Conservation (phyloP, 2,797 vertebrate genomes). For the Siniperca obscura region DNA sequence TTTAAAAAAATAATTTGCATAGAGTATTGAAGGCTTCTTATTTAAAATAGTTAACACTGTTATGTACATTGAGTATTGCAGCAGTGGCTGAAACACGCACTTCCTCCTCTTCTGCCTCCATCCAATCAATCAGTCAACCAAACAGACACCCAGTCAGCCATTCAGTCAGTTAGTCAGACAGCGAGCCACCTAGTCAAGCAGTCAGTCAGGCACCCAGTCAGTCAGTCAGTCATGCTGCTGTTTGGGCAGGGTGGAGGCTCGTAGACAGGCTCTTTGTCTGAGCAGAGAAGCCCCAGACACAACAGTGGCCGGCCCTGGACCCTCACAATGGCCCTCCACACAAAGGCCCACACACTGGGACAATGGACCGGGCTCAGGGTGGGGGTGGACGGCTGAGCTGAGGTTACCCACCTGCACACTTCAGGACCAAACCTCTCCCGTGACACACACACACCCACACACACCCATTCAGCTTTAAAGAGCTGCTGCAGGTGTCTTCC, state of each 20-base stretch:
- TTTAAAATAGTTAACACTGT: not conserved
- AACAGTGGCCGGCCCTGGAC: constrained; percentile 80
- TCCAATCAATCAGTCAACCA: constrained; percentile 46
- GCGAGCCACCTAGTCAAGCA: constrained; percentile 44
- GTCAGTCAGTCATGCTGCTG: constrained; percentile 64
- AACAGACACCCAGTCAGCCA: constrained; percentile 42
- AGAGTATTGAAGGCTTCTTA: not conserved
- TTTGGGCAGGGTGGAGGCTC: constrained; percentile 73
- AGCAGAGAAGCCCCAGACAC: constrained; percentile 83
- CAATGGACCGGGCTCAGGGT: constrained; percentile 77
- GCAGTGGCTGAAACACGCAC: constrained; percentile 20
- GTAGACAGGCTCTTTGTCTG: constrained; percentile 82
- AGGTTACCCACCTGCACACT: constrained; percentile 85
- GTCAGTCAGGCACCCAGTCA: constrained; percentile 57
- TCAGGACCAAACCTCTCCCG: constrained; percentile 59
- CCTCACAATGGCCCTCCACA: constrained; percentile 79
- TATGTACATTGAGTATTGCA: not conserved
- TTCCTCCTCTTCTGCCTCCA: constrained; percentile 15
- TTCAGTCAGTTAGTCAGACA: constrained; percentile 47
- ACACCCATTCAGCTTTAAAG: constrained; percentile 54
- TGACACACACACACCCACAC: not conserved
- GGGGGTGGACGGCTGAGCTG: constrained; percentile 74
- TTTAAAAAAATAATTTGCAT: not conserved
- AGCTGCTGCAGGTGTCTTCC: constrained; percentile 81
- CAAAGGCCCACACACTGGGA: constrained; percentile 83